Percentiles rank a stretch among this genome's conserved stretches.
phyloP scores from a whole-genome alignment of 1,140 invertebrate genomes.

The Piezodorus guildinii region DNA sequence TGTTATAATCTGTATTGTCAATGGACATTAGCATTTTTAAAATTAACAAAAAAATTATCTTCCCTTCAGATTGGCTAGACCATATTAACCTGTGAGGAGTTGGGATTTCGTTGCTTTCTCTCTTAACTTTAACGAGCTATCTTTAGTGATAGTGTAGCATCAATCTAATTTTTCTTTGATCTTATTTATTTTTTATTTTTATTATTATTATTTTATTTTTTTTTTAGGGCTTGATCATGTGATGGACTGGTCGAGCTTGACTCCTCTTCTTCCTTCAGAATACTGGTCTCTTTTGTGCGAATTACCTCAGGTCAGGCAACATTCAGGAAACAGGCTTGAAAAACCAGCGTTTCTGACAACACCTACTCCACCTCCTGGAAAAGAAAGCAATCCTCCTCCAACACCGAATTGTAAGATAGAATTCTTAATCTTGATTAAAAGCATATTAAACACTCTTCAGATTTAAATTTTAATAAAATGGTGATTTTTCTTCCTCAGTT shows the following conservation, averaged over 20 bases:
- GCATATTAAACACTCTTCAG: too few relatives aligned
- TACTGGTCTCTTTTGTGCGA: slow-evolving; percentile 60
- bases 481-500: background rate
- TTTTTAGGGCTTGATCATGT: slow-evolving; percentile 54
- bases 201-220: background rate
- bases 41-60: too few relatives aligned
- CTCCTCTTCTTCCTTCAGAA: slow-evolving; percentile 70
- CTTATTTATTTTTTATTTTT: too few relatives aligned
- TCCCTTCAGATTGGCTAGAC: too few relatives aligned
- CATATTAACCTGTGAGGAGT: too few relatives aligned
- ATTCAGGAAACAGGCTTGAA: slow-evolving; percentile 40
- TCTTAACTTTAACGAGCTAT: too few relatives aligned
- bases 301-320: slow-evolving; percentile 56
- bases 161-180: too few relatives aligned
- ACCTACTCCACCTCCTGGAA: slow-evolving; percentile 36
- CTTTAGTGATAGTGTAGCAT: too few relatives aligned
- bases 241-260: slow-evolving; percentile 82
- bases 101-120: too few relatives aligned
- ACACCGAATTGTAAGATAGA: slow-evolving; percentile 25
- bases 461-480: background rate
- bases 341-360: slow-evolving; percentile 28
- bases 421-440: too few relatives aligned
- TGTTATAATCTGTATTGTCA: too few relatives aligned
- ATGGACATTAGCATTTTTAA: too few relatives aligned
- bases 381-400: slow-evolving; percentile 21